These are phyloP conservation scores for Notoglanidium macrostoma DNA, from an alignment of 2,797 vertebrate genomes.

Conservation along the genomic window DNA sequence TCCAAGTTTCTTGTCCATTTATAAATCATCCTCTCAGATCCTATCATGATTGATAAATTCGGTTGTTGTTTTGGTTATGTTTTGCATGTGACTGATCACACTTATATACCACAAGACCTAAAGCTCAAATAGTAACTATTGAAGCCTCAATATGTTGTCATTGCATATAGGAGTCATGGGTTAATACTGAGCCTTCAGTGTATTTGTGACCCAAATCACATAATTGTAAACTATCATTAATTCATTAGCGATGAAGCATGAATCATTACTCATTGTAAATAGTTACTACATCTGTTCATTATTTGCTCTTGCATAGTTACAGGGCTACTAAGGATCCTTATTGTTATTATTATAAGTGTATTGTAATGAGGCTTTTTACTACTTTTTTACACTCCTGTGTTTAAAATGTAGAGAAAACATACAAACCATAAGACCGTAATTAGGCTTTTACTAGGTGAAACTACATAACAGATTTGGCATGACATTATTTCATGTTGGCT, in stretches of 20 bases:
- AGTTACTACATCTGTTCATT: neutral
- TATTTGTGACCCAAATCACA: too few species aligned
- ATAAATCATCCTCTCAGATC: neutral
- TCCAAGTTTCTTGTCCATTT: neutral
- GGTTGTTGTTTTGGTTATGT: neutral
- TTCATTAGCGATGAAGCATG: neutral
- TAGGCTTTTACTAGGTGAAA: neutral
- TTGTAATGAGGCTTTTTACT: neutral
- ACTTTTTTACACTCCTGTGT: neutral
- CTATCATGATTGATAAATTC: too few species aligned
- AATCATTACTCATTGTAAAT: neutral
- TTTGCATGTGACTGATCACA: neutral
- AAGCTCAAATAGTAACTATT: neutral
- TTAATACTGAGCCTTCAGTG: neutral
- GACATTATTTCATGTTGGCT: neutral
- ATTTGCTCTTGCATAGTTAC: neutral
- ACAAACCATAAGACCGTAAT: neutral
- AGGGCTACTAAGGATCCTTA: neutral
- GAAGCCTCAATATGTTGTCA: neutral
- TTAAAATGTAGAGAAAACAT: neutral
- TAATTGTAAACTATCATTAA: neutral
- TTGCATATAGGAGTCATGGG: neutral
- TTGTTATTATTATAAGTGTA: too few species aligned
- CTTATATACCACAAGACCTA: neutral
- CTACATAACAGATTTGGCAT: neutral